Conservation (phyloP, 2,888 invertebrate genomes). For the Nemapogon koenigi region DNA sequence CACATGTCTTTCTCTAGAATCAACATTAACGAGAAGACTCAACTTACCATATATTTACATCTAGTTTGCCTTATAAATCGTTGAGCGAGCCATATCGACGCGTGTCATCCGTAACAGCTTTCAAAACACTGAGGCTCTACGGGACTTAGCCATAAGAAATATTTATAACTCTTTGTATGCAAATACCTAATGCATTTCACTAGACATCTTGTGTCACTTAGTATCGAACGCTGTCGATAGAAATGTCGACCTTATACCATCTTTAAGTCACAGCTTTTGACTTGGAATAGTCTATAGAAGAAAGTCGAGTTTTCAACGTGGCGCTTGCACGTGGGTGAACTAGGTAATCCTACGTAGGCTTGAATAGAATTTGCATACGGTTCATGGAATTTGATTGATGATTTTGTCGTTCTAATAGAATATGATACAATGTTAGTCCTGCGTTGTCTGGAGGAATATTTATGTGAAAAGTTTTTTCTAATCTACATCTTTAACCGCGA, state of each 20-base stretch:
- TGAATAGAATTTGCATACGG: constrained; percentile 46
- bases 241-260: no score
- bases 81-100: constrained; percentile 37
- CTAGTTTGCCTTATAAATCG: constrained; percentile 36
- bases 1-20: constrained; percentile 4
- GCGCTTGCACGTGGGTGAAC: constrained; percentile 47
- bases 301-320: no score
- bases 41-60: constrained; percentile 54
- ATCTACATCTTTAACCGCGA: no score
- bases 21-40: constrained; percentile 31
- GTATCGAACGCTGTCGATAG: no score
- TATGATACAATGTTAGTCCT: no score
- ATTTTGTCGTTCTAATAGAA: no score
- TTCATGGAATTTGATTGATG: no score
- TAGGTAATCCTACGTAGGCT: constrained; percentile 31
- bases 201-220: constrained; percentile 17
- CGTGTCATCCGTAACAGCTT: constrained; percentile 53
- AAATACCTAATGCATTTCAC: constrained; percentile 49
- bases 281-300: no score
- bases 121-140: constrained; percentile 24
- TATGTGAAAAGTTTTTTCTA: no score
- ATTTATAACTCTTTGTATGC: constrained; percentile 64
- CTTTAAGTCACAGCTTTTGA: no score
- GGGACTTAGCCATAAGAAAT: constrained; percentile 46
- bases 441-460: no score